phyloP scores from a whole-genome alignment of 2,113 vertebrate species.

The Corythaixoides concolor region DNA sequence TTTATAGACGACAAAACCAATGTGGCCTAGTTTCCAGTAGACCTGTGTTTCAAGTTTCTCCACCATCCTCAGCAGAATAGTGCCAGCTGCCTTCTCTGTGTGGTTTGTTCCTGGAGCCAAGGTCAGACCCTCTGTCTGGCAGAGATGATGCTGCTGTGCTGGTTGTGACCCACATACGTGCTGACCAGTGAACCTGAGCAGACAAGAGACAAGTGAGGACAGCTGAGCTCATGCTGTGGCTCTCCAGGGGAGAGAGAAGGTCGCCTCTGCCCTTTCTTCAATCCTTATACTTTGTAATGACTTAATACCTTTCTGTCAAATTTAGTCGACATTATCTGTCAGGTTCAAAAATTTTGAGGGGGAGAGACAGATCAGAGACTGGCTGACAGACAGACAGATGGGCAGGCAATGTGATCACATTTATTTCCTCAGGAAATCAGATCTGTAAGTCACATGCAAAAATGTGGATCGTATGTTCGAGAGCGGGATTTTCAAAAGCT shows the following conservation, averaged over 20 bases:
- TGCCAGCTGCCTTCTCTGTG: not conserved
- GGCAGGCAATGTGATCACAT: not conserved
- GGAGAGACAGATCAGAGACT: not conserved
- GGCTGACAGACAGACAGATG: not conserved
- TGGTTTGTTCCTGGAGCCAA: fast-evolving
- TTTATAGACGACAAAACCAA: not conserved
- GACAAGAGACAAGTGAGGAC: not conserved
- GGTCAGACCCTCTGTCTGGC: not conserved
- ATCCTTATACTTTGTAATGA: not conserved
- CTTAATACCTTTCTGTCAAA: not conserved
- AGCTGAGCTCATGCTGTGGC: not conserved
- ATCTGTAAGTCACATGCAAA: not conserved
- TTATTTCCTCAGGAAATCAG: not conserved
- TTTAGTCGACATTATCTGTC: not conserved
- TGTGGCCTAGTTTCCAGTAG: not conserved
- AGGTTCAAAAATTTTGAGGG: not conserved
- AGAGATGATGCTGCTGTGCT: not conserved
- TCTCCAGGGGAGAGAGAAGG: not conserved
- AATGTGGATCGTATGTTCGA: not conserved
- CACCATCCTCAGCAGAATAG: not conserved
- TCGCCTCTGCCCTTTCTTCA: not conserved
- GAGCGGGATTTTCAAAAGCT: not conserved
- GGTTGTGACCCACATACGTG: fast-evolving
- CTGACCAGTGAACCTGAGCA: fast-evolving
- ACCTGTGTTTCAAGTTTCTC: not conserved